These are phyloP conservation scores for Pluvialis apricaria DNA, from an alignment of 2,113 vertebrate species.

Conservation along the genomic window DNA sequence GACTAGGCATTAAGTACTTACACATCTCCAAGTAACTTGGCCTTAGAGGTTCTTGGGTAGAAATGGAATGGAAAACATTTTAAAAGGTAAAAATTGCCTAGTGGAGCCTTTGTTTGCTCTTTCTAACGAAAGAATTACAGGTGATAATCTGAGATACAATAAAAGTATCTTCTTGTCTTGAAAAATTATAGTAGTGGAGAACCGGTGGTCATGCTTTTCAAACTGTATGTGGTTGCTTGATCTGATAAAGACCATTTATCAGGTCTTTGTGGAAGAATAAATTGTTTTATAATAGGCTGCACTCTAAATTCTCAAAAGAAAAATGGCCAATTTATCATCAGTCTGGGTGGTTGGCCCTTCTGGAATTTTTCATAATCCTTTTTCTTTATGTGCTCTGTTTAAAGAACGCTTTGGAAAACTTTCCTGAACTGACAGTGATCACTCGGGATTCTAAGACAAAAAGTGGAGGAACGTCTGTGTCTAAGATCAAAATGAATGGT, in stretches of 20 bases:
- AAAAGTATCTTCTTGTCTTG: not conserved
- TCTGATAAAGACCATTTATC: not conserved
- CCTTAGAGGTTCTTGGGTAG: not conserved
- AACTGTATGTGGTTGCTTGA: not conserved
- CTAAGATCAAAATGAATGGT: slow-evolving; percentile 94
- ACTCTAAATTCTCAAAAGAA: not conserved
- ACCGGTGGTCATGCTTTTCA: not conserved
- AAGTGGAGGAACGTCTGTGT: slow-evolving; percentile 81
- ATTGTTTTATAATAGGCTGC: not conserved
- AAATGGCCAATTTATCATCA: not conserved
- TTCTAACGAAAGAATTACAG: not conserved
- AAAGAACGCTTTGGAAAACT: slow-evolving; percentile 93
- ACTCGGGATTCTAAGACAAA: slow-evolving; percentile 86
- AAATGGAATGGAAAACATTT: not conserved
- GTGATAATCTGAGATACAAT: not conserved
- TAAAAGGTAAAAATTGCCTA: not conserved
- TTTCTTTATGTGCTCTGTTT: slow-evolving; percentile 48
- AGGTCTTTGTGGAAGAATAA: not conserved
- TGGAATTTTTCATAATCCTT: not conserved
- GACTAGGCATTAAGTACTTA: not conserved
- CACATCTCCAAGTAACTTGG: not conserved
- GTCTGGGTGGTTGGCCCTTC: not conserved
- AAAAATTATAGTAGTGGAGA: not conserved
- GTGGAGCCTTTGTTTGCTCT: not conserved
- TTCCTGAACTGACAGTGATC: slow-evolving; percentile 92